A percentile compares a stretch with the other conserved stretches of the same genome.
Conservation (phyloP, 2,797 vertebrate genomes). For the Lepus townsendii region DNA sequence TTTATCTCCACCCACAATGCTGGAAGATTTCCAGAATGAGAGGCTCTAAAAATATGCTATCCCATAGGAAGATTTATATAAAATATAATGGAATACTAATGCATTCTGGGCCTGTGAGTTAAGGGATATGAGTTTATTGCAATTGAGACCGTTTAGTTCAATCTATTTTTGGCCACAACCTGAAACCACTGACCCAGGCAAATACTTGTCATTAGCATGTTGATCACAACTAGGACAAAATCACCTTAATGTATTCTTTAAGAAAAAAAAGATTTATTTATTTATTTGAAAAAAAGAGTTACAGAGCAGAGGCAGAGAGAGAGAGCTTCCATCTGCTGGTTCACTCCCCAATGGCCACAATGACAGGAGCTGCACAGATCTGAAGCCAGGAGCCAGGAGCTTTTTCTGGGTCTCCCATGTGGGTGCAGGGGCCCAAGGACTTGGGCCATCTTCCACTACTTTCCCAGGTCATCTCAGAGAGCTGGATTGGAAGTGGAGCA, state of each 20-base stretch:
- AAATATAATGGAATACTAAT: slow-evolving; percentile 3
- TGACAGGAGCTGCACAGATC: too few species aligned
- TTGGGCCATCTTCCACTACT: too few species aligned
- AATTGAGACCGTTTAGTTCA: background rate
- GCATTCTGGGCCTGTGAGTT: background rate
- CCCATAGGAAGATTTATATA: slow-evolving; percentile 12
- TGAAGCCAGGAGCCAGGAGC: too few species aligned
- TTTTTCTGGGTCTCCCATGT: too few species aligned
- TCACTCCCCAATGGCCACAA: too few species aligned
- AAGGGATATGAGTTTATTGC: background rate
- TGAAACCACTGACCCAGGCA: background rate
- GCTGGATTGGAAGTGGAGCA: too few species aligned
- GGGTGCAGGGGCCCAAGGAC: too few species aligned
- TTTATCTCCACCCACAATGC: slow-evolving; percentile 29
- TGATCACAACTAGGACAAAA: background rate
- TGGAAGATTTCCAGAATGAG: background rate
- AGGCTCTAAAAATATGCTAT: slow-evolving; percentile 13
- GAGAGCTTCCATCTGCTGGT: too few species aligned
- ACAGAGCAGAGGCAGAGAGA: too few species aligned
- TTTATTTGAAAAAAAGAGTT: too few species aligned
- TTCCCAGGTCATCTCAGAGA: too few species aligned
- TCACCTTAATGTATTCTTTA: background rate
- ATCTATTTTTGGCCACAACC: background rate
- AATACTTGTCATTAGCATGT: background rate
- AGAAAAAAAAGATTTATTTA: too few species aligned